A percentile compares a stretch with the other conserved stretches of the same genome.
phyloP scores from a whole-genome alignment of 2,888 invertebrate genomes.

The Meteorus colon region DNA sequence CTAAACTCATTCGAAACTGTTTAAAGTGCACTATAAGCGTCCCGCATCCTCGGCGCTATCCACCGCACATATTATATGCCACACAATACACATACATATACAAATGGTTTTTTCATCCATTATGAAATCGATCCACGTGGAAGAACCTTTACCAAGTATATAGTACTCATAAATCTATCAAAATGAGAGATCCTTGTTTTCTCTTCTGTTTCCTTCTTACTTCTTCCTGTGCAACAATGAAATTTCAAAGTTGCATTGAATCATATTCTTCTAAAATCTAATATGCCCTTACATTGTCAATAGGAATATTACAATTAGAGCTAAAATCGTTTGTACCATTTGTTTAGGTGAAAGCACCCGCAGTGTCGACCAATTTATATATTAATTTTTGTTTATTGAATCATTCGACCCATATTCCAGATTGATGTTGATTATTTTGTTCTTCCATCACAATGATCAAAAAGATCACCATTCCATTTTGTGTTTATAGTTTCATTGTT shows the following conservation, averaged over 20 bases:
- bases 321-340: slow-evolving; percentile 71
- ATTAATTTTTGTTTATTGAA: slow-evolving; percentile 26
- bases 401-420: slow-evolving; percentile 17
- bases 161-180: not conserved
- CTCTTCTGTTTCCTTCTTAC: not conserved
- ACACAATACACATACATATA: not conserved
- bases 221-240: slow-evolving; percentile 12
- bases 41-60: not conserved
- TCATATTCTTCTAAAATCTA: slow-evolving; percentile 48
- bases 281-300: slow-evolving; percentile 55
- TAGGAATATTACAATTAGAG: slow-evolving; percentile 71
- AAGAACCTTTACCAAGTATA: not conserved
- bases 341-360: slow-evolving; percentile 69
- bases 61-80: not conserved
- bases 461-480: slow-evolving; percentile 44
- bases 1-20: not conserved
- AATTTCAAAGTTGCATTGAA: slow-evolving; percentile 29
- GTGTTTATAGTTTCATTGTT: not conserved
- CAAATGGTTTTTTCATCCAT: not conserved
- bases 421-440: not conserved
- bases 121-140: not conserved
- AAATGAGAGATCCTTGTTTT: slow-evolving; percentile 1
- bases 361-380: slow-evolving; percentile 56
- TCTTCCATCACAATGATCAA: slow-evolving; percentile 43
- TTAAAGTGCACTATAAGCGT: not conserved